Conservation (phyloP, 1,140 invertebrate genomes). For the Steinernema khuongi region DNA sequence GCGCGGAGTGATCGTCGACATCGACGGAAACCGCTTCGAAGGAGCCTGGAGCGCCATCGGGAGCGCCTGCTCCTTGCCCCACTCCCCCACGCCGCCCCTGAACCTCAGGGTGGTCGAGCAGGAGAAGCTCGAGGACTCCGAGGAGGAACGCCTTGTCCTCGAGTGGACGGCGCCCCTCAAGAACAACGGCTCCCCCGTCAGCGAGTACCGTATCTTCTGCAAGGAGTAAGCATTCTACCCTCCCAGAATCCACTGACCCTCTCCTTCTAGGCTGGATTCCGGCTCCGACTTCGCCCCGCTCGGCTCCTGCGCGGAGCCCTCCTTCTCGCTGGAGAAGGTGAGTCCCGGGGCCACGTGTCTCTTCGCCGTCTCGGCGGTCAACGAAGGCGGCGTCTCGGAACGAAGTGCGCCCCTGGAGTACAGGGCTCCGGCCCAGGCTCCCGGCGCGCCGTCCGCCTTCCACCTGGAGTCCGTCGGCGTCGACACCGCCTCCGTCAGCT, state of each 20-base stretch:
- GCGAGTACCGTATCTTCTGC: slow-evolving; percentile 37
- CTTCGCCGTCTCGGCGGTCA: slow-evolving; percentile 41
- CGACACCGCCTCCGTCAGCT: slow-evolving; percentile 36
- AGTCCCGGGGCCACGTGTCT: slow-evolving; percentile 42
- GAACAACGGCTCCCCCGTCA: slow-evolving; percentile 42
- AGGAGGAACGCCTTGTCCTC: slow-evolving; percentile 25
- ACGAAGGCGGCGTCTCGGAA: slow-evolving; percentile 49
- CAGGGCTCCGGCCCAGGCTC: slow-evolving; percentile 41
- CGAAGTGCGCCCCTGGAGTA: slow-evolving; percentile 41
- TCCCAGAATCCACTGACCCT: neutral
- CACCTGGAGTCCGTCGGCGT: slow-evolving; percentile 33
- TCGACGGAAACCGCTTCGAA: slow-evolving; percentile 43
- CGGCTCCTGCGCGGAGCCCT: slow-evolving; percentile 15
- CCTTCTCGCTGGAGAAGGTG: slow-evolving; percentile 27
- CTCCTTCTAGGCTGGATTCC: neutral
- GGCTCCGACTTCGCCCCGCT: neutral
- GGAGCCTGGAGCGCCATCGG: slow-evolving; percentile 50
- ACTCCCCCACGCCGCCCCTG: slow-evolving; percentile 32
- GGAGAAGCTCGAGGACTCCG: slow-evolving; percentile 9
- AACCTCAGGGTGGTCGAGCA: slow-evolving; percentile 32
- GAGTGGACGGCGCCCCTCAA: slow-evolving; percentile 43
- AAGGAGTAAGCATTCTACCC: slow-evolving; percentile 23
- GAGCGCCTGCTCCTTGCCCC: slow-evolving; percentile 45
- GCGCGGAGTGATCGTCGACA: slow-evolving; percentile 47
- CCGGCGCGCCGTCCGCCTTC: slow-evolving; percentile 35